Base-by-base conservation (phyloP, 2,797 vertebrate genomes). In the Pogonophryne albipinna region DNA sequence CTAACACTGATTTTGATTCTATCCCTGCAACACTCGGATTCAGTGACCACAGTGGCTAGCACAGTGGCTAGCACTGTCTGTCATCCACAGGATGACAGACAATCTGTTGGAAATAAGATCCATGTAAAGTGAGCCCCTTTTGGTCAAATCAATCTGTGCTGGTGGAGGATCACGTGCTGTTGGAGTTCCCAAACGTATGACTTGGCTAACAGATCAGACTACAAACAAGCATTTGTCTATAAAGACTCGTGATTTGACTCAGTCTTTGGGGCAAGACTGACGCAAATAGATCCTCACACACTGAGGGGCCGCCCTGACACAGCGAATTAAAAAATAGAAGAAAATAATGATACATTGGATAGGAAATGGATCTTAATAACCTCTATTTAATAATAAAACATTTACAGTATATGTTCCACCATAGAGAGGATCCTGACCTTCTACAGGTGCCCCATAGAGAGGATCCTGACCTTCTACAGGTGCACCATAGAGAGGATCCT, bases 161-260 rank as follows among this genome's bases (percentile, higher is more conserved):
- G 17, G 45, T 76, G 19, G 50, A 49, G 11, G 17, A 51, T 15
- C 46, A 53, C 38, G 19, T 42, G 46, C 23, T 52, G 20, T 6
- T 44, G 47, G n/a, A 42, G 66, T 59, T 66, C 23, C 10, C 9
- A 59, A 31, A 71, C 41, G 51, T 62, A 47, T 61, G 51, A 59
- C 47, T 82, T 42, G 42, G 51, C 52, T n/a, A 12, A 53, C 27
- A 63, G 17, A 56, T 61, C 69, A 76, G 67, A 71, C 76, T 75
- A 74, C 67, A 85, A 74, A 76, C 71, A 70, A 63, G 20, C 14
- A 20, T 51, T 70, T 64, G 44, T 19, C 11, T 52, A 34, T 46
- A 12, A 46, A 59, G 17, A 60, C 58, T 49, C 38, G 31, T 65
- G n/a, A 17, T 19, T 66, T 14, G 41, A 14, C 20, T 16, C 4